Evolutionary conservation across 2,888 invertebrate species (phyloP).

Genomic region (Pachliopta kotzebuea): DNA sequence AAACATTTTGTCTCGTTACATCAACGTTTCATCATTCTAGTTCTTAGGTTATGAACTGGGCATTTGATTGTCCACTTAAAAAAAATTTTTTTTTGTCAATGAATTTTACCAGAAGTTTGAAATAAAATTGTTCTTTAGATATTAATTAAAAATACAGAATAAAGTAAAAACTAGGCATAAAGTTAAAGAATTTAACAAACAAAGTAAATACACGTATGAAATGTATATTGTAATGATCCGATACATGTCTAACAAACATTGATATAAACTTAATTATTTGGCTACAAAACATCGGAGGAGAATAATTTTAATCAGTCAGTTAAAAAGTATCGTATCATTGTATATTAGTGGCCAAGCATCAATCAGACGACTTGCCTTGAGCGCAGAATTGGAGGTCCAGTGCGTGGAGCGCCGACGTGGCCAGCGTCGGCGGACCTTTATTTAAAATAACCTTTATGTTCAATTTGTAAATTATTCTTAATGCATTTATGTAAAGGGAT

Average conservation of each 20-base stretch:
- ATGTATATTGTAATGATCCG: not conserved
- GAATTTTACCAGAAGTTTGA: no score
- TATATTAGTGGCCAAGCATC: not conserved
- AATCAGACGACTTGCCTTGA: conserved; percentile 62
- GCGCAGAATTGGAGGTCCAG: conserved; percentile 75
- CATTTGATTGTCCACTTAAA: no score
- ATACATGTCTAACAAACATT: not conserved
- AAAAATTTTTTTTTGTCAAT: no score
- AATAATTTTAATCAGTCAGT: no score
- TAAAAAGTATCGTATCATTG: conserved; percentile 7
- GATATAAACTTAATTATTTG: not conserved
- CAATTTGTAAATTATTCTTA: not conserved
- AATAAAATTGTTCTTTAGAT: no score
- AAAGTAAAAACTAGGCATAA: not conserved
- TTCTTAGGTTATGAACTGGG: no score
- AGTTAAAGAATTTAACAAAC: not conserved
- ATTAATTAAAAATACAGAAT: no score
- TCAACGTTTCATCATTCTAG: no score
- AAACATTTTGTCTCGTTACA: no score
- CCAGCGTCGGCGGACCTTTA: conserved; percentile 73
- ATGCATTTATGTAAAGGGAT: no score
- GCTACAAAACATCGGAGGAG: no score
- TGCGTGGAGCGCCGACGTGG: conserved; percentile 75
- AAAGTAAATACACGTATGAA: not conserved
- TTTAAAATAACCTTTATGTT: conserved; percentile 41